Conservation (phyloP, 2,888 invertebrate genomes). For the Megalurothrips usitatus region DNA sequence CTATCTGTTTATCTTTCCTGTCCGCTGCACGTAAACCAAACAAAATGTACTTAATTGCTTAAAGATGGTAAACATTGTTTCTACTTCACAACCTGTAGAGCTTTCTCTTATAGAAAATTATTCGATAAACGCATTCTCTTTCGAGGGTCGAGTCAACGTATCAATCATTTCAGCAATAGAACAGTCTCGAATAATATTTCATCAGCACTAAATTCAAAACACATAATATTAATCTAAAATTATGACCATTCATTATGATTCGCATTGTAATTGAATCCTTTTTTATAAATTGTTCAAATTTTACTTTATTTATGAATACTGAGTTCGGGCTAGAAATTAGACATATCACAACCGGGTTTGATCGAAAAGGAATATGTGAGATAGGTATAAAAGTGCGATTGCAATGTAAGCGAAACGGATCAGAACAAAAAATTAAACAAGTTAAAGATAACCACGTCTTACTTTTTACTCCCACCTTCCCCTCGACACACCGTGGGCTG, state of each 20-base stretch:
- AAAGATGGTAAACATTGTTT: not conserved
- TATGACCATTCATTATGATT: not conserved
- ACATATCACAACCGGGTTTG: not conserved
- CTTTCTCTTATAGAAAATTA: too few relatives aligned
- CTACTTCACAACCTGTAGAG: not conserved
- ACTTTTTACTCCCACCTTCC: too few relatives aligned
- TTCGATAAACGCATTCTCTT: too few relatives aligned
- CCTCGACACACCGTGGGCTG: too few relatives aligned
- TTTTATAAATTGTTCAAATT: not conserved
- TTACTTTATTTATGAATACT: not conserved
- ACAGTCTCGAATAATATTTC: too few relatives aligned
- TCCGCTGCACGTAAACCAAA: not conserved
- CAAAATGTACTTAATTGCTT: not conserved
- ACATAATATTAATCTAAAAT: not conserved
- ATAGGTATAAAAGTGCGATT: not conserved
- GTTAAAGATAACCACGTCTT: too few relatives aligned
- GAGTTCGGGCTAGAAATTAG: not conserved
- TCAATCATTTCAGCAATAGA: too few relatives aligned
- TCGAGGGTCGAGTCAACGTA: too few relatives aligned
- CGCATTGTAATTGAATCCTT: not conserved
- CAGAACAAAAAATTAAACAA: not conserved
- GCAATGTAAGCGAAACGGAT: not conserved
- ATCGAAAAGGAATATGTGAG: too few relatives aligned
- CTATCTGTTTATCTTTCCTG: not conserved
- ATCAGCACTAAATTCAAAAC: too few relatives aligned